Evolutionary conservation across 1,140 invertebrate genomes (phyloP).

Genomic region (Micrasema minimum): DNA sequence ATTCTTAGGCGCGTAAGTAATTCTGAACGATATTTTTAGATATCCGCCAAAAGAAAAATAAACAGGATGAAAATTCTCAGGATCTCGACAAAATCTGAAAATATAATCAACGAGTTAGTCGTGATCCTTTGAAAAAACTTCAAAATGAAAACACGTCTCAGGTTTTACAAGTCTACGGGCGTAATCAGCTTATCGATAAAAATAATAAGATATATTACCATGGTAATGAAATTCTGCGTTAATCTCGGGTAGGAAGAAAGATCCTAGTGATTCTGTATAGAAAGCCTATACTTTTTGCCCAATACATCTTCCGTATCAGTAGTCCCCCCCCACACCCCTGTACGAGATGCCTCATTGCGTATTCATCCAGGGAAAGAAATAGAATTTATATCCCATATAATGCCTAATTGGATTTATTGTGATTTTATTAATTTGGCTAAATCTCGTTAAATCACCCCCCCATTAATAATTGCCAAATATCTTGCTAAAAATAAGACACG

Average conservation of each 20-base stretch:
- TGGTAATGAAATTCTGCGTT: slow-evolving; percentile 32
- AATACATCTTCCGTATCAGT: slow-evolving; percentile 38
- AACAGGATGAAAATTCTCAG: slow-evolving; percentile 6
- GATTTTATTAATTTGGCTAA: slow-evolving; percentile 16
- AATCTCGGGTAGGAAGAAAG: slow-evolving; percentile 25
- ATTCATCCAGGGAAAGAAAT: slow-evolving; percentile 43
- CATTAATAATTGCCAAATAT: no score
- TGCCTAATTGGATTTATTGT: slow-evolving; percentile 43
- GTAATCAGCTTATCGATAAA: slow-evolving; percentile 33
- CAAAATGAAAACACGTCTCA: slow-evolving; percentile 24
- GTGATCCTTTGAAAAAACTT: slow-evolving; percentile 20
- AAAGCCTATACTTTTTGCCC: slow-evolving; percentile 14
- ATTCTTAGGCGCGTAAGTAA: no score
- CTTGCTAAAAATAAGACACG: no score
- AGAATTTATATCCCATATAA: slow-evolving; percentile 38
- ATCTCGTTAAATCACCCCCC: slow-evolving; percentile 26
- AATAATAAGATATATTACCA: slow-evolving; percentile 37
- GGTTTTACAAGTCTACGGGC: slow-evolving; percentile 7
- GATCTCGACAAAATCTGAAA: slow-evolving; percentile 4
- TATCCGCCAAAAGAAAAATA: background rate
- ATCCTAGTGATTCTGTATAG: slow-evolving; percentile 36
- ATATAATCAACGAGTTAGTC: background rate
- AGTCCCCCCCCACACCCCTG: background rate
- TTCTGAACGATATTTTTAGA: background rate
- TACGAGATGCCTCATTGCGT: slow-evolving; percentile 34